Evolutionary conservation across 2,113 vertebrate species (phyloP), one percentile per base, ranked within the genome.

Genomic region (Ageneiosus marmoratus): DNA sequence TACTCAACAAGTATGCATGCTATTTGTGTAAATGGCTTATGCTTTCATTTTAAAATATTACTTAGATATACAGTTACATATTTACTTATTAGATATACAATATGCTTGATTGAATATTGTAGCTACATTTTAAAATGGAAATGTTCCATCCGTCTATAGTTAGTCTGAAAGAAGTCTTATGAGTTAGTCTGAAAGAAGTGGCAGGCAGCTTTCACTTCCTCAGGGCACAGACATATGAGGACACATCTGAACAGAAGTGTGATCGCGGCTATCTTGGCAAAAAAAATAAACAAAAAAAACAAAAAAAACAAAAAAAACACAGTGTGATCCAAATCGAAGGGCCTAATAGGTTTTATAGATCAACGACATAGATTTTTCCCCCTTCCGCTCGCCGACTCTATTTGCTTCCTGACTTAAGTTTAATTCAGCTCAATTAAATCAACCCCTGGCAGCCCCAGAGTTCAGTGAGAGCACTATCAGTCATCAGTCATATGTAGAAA

Each of bases 301-400:
- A 93, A 94, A 50, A 41, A 41, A 41, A 41, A 41, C 2, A 41
- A 41, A 41, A 41, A 94, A 93, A 92, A 92, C 94, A 93, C 93
- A 83, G 87, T 87, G 88, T 88, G 92, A 93, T 94, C 91, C 91
- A 88, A 89, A 92, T 93, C 90, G 92, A 93, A 94, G 83, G 67
- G 74, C 90, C 91, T 93, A 92, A 94, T 94, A 91, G 92, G 91
- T 92, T 93, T 94, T 93, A 94, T 94, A 92, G 93, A 94, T 94
- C 88, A 88, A 88, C 84, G 32, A 60, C 87, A 93, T 92, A 89
- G 91, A 95, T 92, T 92, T 93, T 91, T 89, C 87, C 67, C 50
- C 90, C 91, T 89, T 32, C 32, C 12, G 29, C n/a, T 51, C 56
- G 12, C 27, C 79, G 89, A 91, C 91, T 91, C 91, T 86, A 91